phyloP scores from a whole-genome alignment of 2,797 vertebrate genomes.

The Balearica regulorum region DNA sequence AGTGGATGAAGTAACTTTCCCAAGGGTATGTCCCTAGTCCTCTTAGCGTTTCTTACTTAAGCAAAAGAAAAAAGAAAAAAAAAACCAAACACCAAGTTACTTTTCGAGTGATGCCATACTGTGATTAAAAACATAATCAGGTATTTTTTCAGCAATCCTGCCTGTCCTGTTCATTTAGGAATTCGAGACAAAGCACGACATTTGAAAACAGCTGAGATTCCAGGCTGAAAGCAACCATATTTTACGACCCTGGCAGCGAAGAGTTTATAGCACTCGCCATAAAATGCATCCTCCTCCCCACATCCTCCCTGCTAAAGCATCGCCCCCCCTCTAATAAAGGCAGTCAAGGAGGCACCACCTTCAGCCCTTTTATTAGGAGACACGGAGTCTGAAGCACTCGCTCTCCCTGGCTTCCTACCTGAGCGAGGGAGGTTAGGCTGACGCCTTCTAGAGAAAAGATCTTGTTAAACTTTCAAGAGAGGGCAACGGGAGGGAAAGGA shows the following conservation, averaged over 20 bases:
- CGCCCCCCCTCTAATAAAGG: neutral
- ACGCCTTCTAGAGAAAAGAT: neutral
- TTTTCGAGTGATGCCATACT: neutral
- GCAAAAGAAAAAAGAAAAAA: accelerated
- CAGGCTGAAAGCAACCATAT: neutral
- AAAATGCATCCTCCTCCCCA: slow-evolving; percentile 56
- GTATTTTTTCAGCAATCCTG: neutral
- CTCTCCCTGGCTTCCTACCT: slow-evolving; percentile 43
- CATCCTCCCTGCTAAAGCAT: slow-evolving; percentile 31
- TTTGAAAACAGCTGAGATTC: slow-evolving; percentile 29
- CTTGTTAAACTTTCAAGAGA: slow-evolving; percentile 28
- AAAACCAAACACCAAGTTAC: neutral
- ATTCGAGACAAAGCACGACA: slow-evolving; percentile 16
- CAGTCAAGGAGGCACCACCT: slow-evolving; percentile 30
- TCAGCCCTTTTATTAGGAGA: neutral
- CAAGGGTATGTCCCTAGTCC: neutral
- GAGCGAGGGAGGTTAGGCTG: slow-evolving; percentile 39
- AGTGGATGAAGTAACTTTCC: slow-evolving; percentile 6
- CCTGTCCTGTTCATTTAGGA: slow-evolving; percentile 10
- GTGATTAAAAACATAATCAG: slow-evolving; percentile 20
- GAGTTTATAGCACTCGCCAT: slow-evolving; percentile 54
- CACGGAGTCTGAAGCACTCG: neutral
- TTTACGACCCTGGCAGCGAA: slow-evolving; percentile 51
- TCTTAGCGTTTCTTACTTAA: neutral
- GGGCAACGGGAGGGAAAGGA: slow-evolving; percentile 10